These are phyloP conservation scores for Protomyctophum bolini DNA, from an alignment of 2,113 vertebrate genomes.

Conservation along the genomic window DNA sequence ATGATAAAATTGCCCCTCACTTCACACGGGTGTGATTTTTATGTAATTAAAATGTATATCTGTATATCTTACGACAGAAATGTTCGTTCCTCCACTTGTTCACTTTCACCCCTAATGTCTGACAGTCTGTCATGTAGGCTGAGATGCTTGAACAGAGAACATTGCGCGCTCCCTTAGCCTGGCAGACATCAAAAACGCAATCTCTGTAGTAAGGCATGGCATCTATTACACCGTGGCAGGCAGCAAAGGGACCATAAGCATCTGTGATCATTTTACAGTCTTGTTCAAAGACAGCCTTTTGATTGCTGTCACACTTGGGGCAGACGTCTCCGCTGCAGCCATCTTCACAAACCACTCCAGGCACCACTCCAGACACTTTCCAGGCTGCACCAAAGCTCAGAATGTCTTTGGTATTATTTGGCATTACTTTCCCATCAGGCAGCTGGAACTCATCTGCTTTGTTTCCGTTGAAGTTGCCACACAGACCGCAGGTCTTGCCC, in stretches of 20 bases:
- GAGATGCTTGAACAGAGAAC: slow-evolving; percentile 50
- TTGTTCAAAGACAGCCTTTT: slow-evolving; percentile 41
- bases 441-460: slow-evolving; percentile 44
- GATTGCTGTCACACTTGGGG: slow-evolving; percentile 8
- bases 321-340: slow-evolving; percentile 49
- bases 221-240: slow-evolving; percentile 53
- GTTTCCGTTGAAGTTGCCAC: slow-evolving; percentile 68
- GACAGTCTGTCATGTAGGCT: slow-evolving; percentile 41
- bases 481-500: slow-evolving; percentile 65
- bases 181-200: slow-evolving; percentile 67
- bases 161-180: slow-evolving; percentile 16
- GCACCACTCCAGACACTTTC: slow-evolving; percentile 52
- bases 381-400: slow-evolving; percentile 56
- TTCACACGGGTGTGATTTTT: no score
- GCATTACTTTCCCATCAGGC: slow-evolving; percentile 28
- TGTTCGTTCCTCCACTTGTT: slow-evolving; percentile 32
- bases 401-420: slow-evolving; percentile 12
- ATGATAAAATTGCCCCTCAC: no score
- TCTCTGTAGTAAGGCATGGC: slow-evolving; percentile 59
- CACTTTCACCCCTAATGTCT: slow-evolving; percentile 26
- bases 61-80: slow-evolving; percentile 34
- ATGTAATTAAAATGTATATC: not conserved
- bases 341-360: slow-evolving; percentile 45
- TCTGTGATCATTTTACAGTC: slow-evolving; percentile 57
- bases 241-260: slow-evolving; percentile 50